phyloP scores from a whole-genome alignment of 2,797 vertebrate species.

The Rachycentron canadum region DNA sequence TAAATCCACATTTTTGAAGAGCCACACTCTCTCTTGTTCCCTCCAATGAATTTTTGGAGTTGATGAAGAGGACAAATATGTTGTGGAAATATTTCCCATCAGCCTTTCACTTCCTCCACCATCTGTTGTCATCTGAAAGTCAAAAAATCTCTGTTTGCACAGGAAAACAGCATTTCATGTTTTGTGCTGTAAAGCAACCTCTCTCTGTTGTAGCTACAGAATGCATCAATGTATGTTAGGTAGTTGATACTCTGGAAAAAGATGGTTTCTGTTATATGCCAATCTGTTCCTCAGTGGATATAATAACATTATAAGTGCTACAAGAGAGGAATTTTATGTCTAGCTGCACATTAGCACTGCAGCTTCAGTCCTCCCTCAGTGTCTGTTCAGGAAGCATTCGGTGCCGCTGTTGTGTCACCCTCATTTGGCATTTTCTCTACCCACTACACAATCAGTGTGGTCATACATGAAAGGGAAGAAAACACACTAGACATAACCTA shows the following conservation, averaged over 20 bases:
- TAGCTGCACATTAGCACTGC: neutral
- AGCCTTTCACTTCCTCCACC: slow-evolving; percentile 36
- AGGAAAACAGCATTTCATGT: slow-evolving; percentile 12
- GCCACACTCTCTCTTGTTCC: neutral
- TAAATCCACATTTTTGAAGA: slow-evolving; percentile 8
- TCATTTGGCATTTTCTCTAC: neutral
- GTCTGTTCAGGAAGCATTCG: neutral
- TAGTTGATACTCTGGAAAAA: neutral
- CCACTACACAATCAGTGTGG: neutral
- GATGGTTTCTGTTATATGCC: neutral
- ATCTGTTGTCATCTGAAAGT: slow-evolving; percentile 46
- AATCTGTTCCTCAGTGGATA: neutral
- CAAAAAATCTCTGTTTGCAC: slow-evolving; percentile 29
- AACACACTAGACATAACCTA: neutral
- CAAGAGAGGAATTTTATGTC: neutral
- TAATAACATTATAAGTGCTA: neutral
- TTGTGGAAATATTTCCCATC: slow-evolving; percentile 46
- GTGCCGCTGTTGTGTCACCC: neutral
- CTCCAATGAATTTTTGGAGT: slow-evolving; percentile 15
- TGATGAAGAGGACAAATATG: slow-evolving; percentile 35
- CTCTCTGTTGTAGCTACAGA: neutral
- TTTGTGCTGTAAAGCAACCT: slow-evolving; percentile 20
- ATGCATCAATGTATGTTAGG: neutral
- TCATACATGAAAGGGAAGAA: neutral
- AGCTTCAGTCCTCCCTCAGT: neutral